A percentile compares a stretch with the other conserved stretches of the same genome.
Evolutionary conservation across 2,797 vertebrate genomes (phyloP).

Genomic region (Lutjanus argentimaculatus): DNA sequence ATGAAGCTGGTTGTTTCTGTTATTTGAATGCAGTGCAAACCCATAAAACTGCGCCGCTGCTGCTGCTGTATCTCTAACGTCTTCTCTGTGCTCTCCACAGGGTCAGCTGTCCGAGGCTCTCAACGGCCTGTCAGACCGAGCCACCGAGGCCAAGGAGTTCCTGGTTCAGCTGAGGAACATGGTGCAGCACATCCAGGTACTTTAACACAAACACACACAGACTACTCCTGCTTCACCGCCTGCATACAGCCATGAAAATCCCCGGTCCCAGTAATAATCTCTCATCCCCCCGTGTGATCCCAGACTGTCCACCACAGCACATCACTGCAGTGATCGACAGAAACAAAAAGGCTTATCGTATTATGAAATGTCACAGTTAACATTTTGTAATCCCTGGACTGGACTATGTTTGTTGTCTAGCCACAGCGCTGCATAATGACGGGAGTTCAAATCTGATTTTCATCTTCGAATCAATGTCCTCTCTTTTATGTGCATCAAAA

Average conservation of each 20-base stretch:
- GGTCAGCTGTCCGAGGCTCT: conserved; percentile 97
- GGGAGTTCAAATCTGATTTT: not conserved
- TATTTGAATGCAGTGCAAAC: not conserved
- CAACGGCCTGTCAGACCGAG: conserved; percentile 95
- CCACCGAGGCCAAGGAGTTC: conserved; percentile 98
- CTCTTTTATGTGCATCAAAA: not conserved
- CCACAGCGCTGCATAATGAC: not conserved
- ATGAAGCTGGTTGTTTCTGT: not conserved
- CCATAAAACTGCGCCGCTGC: not conserved
- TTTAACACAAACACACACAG: not conserved
- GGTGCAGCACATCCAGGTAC: conserved; percentile 99
- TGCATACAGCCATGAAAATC: not conserved
- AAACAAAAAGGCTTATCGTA: conserved; percentile 19
- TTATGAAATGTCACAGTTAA: not conserved
- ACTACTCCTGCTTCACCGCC: not conserved
- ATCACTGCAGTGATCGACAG: not conserved
- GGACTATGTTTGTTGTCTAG: not conserved
- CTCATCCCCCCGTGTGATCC: conserved; percentile 27
- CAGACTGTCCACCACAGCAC: conserved; percentile 17
- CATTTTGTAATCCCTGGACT: conserved; percentile 14
- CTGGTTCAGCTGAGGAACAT: conserved; percentile 97
- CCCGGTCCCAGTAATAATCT: not conserved
- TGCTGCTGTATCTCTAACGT: not conserved
- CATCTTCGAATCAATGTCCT: not conserved
- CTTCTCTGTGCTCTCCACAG: conserved; percentile 77